Percentiles rank a stretch among this genome's conserved stretches.
Conservation (phyloP, 1,140 invertebrate genomes). For the Neodiprion fabricii region DNA sequence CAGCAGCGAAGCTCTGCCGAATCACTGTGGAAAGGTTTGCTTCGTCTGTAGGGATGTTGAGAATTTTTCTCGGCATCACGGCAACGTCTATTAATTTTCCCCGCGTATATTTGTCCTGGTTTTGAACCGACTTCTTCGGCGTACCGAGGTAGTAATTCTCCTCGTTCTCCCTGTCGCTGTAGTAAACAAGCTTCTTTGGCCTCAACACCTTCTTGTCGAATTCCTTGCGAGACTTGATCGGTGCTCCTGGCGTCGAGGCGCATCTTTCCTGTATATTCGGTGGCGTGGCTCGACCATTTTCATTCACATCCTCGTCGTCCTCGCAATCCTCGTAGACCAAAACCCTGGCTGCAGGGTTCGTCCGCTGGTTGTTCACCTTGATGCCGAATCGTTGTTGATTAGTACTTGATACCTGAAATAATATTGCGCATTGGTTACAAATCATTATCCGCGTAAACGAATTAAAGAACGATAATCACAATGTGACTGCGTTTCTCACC, state of each 20-base stretch:
- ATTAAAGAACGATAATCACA: too few relatives aligned
- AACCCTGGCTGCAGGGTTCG: background rate
- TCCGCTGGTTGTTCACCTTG: background rate
- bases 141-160: background rate
- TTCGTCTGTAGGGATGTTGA: background rate
- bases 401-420: background rate
- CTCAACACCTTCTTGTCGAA: conserved; percentile 31
- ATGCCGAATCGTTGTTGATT: background rate
- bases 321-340: conserved; percentile 16
- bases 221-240: conserved; percentile 33
- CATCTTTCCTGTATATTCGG: conserved; percentile 13
- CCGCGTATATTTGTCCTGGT: background rate
- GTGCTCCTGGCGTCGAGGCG: conserved; percentile 30
- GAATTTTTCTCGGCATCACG: background rate
- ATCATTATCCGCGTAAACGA: too few relatives aligned
- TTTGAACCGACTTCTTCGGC: background rate
- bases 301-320: conserved; percentile 9
- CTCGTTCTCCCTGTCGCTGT: conserved; percentile 27
- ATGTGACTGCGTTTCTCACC: too few relatives aligned
- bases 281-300: conserved; percentile 17
- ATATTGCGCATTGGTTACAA: background rate
- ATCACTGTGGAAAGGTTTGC: too few relatives aligned
- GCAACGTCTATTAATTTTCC: background rate
- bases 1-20: too few relatives aligned
- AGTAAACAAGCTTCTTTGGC: conserved; percentile 40